Evolutionary conservation across 37 sponge, comb jelly and placozoan species (phyloP), one percentile per base, ranked within the genome.

Genomic region (Eunapius fragilis): DNA sequence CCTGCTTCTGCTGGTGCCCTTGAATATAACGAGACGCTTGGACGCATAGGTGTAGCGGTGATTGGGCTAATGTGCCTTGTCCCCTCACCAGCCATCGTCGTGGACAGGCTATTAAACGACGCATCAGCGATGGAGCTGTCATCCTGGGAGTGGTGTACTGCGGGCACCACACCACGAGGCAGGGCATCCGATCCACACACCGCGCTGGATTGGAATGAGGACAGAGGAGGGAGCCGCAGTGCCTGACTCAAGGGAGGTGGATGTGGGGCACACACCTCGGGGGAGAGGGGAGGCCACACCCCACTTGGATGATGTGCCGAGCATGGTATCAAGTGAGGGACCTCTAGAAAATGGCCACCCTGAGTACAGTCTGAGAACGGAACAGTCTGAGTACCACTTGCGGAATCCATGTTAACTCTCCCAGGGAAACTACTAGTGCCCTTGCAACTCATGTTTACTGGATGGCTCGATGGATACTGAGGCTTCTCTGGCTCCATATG

Each of bases 171-270:
- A 17, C 58, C 58, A 58, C 6, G 58, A 12, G 6, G 58, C 58
- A 2, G 58, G 6, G 58, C 14, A 19, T 58, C 58, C 58, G 22
- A 58, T 58, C 58, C 58, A 58, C 22, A 11, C 58, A 31, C 31
- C 23, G 13, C 69, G 74, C 73, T 38, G 45, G 26, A 72, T 2
- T 47, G 67, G 41, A 25, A 35, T 25, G 27, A 23, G 86, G 78
- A 58, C 14, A 58, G 58, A 2, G 58, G 14, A 58, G 58, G 58
- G 9, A 85, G 69, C 33, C 70, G 76, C 0, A 85, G 38, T 31
- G 69, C 78, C 17, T 25, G 28, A 25, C 72, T 79, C 37, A 86
- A 41, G 37, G 79, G 86, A 25, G 79, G 86, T 36, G 86, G 86
- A n/a, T 73, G 31, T 2, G 67, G 78, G 68, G 78, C 69, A 23